A percentile compares a stretch with the other conserved stretches of the same genome.
These are phyloP conservation scores for Crematogaster levior DNA, from an alignment of 2,888 invertebrate genomes.

Conservation along the genomic window DNA sequence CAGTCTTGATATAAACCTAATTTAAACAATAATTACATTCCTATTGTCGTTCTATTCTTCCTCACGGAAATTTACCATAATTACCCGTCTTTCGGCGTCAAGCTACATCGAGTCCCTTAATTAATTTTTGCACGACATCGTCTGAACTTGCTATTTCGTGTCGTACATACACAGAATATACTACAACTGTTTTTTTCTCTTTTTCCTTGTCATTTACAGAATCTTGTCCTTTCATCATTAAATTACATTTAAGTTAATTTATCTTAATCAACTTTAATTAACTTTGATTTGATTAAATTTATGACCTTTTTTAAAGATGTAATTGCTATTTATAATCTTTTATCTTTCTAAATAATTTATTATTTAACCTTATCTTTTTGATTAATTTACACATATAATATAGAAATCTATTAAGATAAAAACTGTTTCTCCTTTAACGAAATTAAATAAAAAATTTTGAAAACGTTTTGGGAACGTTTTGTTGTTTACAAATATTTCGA, in stretches of 20 bases:
- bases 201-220: neutral
- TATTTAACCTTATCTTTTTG: too few relatives aligned
- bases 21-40: conserved; percentile 34
- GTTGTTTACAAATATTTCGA: neutral
- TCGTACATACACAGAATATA: neutral
- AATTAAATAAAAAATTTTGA: neutral
- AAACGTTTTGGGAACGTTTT: too few relatives aligned
- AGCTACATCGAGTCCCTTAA: conserved; percentile 14
- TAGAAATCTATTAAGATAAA: neutral
- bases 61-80: conserved; percentile 4
- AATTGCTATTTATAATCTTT: neutral
- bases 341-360: neutral
- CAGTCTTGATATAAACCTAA: conserved; percentile 23
- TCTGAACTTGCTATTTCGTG: conserved; percentile 9
- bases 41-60: conserved; percentile 7
- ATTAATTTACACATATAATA: neutral
- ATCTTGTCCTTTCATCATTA: neutral
- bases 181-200: neutral
- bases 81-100: conserved; percentile 15
- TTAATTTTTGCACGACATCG: conserved; percentile 21
- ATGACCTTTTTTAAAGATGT: neutral
- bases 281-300: neutral
- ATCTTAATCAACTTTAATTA: neutral
- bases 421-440: neutral
- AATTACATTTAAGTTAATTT: neutral